Evolutionary conservation across 1,140 invertebrate genomes (phyloP).

Genomic region (Lucilia sericata): DNA sequence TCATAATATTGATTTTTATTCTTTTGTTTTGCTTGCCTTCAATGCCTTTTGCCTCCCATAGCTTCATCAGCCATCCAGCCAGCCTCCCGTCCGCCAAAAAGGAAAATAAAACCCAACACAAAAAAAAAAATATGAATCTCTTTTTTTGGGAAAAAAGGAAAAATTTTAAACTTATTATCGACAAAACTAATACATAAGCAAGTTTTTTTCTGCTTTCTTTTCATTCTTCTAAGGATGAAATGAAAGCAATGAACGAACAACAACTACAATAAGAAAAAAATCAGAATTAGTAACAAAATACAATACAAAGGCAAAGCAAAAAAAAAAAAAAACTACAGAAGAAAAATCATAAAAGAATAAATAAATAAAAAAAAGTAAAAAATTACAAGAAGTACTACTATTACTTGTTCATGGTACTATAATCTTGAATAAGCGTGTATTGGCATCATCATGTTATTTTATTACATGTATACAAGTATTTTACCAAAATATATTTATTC

Average conservation of each 20-base stretch:
- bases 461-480: neutral
- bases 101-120: too few relatives aligned
- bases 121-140: neutral
- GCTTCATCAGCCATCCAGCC: too few relatives aligned
- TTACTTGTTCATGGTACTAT: constrained; percentile 3
- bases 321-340: neutral
- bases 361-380: neutral
- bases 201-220: neutral
- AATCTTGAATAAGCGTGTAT: constrained; percentile 15
- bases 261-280: neutral
- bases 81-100: neutral
- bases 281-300: constrained; percentile 21
- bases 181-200: constrained; percentile 47
- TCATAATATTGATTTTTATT: constrained; percentile 15
- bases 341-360: neutral
- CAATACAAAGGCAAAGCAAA: neutral
- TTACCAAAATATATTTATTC: neutral
- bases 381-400: neutral
- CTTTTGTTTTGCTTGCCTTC: neutral
- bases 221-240: constrained; percentile 17
- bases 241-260: neutral
- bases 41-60: too few relatives aligned
- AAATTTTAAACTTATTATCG: constrained; percentile 48
- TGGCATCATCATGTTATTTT: constrained; percentile 21
- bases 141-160: neutral